A percentile compares a stretch with the other conserved stretches of the same genome.
These are phyloP conservation scores for Macrostomum lignano DNA, from an alignment of 1,140 invertebrate genomes.

Conservation along the genomic window DNA sequence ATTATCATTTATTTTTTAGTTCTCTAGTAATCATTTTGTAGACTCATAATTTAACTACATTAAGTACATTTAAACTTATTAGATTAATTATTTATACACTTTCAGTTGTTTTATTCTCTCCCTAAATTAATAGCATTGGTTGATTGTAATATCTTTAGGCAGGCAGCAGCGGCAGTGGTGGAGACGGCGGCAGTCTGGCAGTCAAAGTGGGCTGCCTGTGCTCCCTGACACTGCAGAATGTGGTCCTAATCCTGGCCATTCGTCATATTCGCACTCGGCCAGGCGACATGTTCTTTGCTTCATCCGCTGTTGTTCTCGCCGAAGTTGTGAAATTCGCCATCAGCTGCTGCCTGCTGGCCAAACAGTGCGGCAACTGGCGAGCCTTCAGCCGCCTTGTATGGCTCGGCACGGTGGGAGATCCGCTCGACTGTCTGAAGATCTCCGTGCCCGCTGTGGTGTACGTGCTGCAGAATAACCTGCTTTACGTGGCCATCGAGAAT, in stretches of 20 bases:
- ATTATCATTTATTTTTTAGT: too few relatives aligned
- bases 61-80: too few relatives aligned
- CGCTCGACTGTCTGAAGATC: conserved; percentile 37
- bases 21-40: too few relatives aligned
- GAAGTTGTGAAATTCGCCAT: conserved; percentile 70
- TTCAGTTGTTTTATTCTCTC: too few relatives aligned
- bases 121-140: too few relatives aligned
- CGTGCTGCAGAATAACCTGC: conserved; percentile 77
- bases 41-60: too few relatives aligned
- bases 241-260: background rate
- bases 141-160: too few relatives aligned
- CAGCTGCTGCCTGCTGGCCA: conserved; percentile 37
- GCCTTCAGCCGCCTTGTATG: background rate
- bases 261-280: conserved; percentile 53
- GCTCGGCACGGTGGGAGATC: conserved; percentile 2
- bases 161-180: too few relatives aligned
- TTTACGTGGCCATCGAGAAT: conserved; percentile 83
- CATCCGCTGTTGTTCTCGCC: conserved; percentile 77
- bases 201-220: too few relatives aligned
- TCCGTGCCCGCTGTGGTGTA: conserved; percentile 79
- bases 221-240: conserved; percentile 4
- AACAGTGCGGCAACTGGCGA: conserved; percentile 30
- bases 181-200: too few relatives aligned
- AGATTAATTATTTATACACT: too few relatives aligned
- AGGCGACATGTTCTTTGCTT: conserved; percentile 62